Conservation (phyloP, 2,888 invertebrate genomes). For the Mongoloraphidia duomilia region DNA sequence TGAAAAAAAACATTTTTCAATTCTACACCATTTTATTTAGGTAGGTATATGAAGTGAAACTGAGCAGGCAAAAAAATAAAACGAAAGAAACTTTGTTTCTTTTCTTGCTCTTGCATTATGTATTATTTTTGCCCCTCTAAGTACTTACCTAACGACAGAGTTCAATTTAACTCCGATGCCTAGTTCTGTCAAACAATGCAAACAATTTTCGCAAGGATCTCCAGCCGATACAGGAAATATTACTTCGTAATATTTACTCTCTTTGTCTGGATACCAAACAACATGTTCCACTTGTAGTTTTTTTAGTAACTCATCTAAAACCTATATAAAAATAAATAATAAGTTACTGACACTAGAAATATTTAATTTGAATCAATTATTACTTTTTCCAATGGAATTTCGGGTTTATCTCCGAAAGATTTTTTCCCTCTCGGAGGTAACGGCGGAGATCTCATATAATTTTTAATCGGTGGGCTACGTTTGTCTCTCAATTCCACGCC, state of each 20-base stretch:
- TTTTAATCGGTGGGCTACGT: conserved; percentile 17
- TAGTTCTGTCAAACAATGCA: conserved; percentile 57
- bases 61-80: background rate
- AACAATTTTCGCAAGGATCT: conserved; percentile 55
- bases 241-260: conserved; percentile 52
- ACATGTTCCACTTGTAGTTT: conserved; percentile 54
- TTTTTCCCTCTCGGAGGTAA: conserved; percentile 21
- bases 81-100: background rate
- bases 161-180: conserved; percentile 54
- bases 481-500: conserved; percentile 33
- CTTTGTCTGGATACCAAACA: conserved; percentile 53
- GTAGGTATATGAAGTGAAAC: background rate
- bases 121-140: background rate
- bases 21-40: background rate
- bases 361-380: conserved; percentile 18
- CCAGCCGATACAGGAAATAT: conserved; percentile 55
- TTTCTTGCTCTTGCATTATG: background rate
- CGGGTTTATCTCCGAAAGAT: conserved; percentile 34
- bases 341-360: background rate
- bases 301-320: conserved; percentile 48
- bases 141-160: conserved; percentile 53
- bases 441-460: conserved; percentile 1
- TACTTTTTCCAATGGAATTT: conserved; percentile 54
- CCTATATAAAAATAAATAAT: conserved; percentile 27
- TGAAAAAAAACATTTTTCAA: conserved; percentile 22